Evolutionary conservation across 2,888 invertebrate species (phyloP).

Genomic region (Baccha elongata): DNA sequence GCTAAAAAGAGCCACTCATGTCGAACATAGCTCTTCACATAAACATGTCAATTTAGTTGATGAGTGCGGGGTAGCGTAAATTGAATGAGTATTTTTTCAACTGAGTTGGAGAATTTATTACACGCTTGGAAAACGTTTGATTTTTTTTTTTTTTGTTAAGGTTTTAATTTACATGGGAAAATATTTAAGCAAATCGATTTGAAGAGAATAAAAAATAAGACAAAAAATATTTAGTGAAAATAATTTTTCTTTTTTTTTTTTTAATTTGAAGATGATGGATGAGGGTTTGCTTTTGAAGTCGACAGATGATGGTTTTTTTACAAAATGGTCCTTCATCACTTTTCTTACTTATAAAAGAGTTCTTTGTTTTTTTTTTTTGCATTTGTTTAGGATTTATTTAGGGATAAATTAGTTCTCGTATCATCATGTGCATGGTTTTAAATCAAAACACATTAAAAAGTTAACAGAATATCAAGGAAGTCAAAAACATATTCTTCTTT

Average conservation of each 20-base stretch:
- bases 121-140: not conserved
- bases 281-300: not conserved
- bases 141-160: not conserved
- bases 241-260: not conserved
- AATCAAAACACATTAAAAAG: no score
- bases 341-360: not conserved
- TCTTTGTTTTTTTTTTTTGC: no score
- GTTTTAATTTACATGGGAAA: not conserved
- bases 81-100: slow-evolving; percentile 5
- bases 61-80: slow-evolving; percentile 21
- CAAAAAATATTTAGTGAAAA: not conserved
- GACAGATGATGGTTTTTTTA: not conserved
- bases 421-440: no score
- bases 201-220: not conserved
- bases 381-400: no score
- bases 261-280: not conserved
- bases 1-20: slow-evolving; percentile 18
- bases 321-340: not conserved
- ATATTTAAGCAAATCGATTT: slow-evolving; percentile 11
- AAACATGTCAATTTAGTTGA: slow-evolving; percentile 40
- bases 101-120: slow-evolving; percentile 8
- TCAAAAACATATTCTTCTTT: no score
- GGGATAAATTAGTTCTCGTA: no score
- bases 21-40: slow-evolving; percentile 34
- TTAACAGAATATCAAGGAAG: no score